These are phyloP conservation scores for Pagetopsis macropterus DNA, from an alignment of 2,797 vertebrate genomes.

Conservation along the genomic window DNA sequence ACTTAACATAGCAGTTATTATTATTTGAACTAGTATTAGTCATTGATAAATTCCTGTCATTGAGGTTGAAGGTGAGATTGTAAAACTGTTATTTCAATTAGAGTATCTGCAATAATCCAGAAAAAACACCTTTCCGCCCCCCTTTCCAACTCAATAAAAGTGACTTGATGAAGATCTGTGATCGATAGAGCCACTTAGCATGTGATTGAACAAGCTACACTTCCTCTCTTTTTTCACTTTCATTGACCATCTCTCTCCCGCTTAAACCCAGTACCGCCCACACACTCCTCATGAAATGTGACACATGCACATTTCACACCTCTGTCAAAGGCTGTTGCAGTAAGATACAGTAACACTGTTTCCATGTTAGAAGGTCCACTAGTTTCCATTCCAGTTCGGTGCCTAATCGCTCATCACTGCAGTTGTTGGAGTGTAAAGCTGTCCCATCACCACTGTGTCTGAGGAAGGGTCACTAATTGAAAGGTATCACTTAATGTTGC, in stretches of 20 bases:
- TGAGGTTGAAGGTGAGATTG: no score
- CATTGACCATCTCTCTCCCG: slow-evolving; percentile 6
- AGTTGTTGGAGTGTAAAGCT: slow-evolving; percentile 42
- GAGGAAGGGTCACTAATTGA: slow-evolving; percentile 56
- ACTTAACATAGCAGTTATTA: background rate
- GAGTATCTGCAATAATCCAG: slow-evolving; percentile 1
- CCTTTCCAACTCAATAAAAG: slow-evolving; percentile 42
- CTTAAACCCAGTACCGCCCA: slow-evolving; percentile 17
- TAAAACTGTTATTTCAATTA: background rate
- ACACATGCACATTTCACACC: slow-evolving; percentile 37
- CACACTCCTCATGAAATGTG: slow-evolving; percentile 11
- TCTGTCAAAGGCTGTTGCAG: slow-evolving; percentile 29
- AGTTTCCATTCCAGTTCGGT: slow-evolving; percentile 39
- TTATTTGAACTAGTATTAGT: background rate
- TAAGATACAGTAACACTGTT: slow-evolving; percentile 29
- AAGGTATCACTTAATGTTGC: slow-evolving; percentile 55
- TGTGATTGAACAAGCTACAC: slow-evolving; percentile 50
- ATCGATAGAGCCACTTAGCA: slow-evolving; percentile 65
- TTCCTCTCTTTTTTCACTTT: slow-evolving; percentile 8
- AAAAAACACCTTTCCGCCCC: slow-evolving; percentile 12
- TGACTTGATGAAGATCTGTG: slow-evolving; percentile 53
- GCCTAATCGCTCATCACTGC: slow-evolving; percentile 50
- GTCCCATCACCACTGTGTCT: slow-evolving; percentile 22
- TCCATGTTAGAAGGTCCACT: slow-evolving; percentile 45
- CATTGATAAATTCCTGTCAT: background rate